Conservation (phyloP, 2,888 invertebrate species). For the Callyntrura sp. region DNA sequence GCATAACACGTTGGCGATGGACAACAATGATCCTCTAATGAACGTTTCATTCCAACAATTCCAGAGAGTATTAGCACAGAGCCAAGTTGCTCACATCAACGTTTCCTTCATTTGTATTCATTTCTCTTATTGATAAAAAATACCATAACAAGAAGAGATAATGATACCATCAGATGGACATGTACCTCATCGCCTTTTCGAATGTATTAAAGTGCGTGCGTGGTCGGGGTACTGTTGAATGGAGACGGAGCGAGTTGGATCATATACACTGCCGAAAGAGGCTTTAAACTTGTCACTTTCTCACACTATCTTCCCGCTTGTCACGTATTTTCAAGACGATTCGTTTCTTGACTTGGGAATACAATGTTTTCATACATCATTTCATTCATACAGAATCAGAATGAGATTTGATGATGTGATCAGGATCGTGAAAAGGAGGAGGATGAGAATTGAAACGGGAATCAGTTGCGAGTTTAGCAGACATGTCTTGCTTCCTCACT, state of each 20-base stretch:
- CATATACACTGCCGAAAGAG: too few relatives aligned
- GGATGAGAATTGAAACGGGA: constrained; percentile 40
- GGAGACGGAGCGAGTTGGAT: too few relatives aligned
- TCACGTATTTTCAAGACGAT: constrained; percentile 41
- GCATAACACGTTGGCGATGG: constrained; percentile 38
- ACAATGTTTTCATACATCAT: constrained; percentile 30
- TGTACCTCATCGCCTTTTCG: constrained; percentile 21
- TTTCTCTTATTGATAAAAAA: background rate
- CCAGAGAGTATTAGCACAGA: too few relatives aligned
- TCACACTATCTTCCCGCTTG: background rate
- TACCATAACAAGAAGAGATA: background rate
- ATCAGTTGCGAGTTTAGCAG: constrained; percentile 6
- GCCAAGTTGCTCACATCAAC: too few relatives aligned
- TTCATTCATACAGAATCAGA: background rate
- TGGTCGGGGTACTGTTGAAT: too few relatives aligned
- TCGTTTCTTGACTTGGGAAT: constrained; percentile 46
- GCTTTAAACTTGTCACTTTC: background rate
- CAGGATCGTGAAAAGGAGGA: background rate
- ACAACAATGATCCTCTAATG: constrained; percentile 60
- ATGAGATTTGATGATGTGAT: constrained; percentile 34
- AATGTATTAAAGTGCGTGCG: too few relatives aligned
- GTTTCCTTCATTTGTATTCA: constrained; percentile 41
- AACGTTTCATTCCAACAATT: constrained; percentile 39
- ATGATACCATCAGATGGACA: too few relatives aligned
- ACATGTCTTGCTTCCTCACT: too few relatives aligned